These are phyloP conservation scores for Bucorvus abyssinicus DNA, from an alignment of 2,797 vertebrate species.

Conservation along the genomic window DNA sequence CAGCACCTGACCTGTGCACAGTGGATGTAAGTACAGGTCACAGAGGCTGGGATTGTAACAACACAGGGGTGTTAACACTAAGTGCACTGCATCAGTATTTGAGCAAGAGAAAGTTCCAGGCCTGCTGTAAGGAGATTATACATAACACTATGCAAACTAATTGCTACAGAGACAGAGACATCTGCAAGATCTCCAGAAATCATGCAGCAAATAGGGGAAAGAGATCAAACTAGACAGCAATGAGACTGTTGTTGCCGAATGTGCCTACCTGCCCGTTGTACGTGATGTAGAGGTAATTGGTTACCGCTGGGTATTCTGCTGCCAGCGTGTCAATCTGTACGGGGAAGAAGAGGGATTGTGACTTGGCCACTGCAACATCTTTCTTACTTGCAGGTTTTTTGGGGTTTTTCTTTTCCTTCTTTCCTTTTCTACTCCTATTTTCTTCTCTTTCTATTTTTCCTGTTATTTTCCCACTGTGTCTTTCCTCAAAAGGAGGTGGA, in stretches of 20 bases:
- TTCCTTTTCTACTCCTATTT: not conserved
- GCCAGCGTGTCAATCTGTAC: constrained; percentile 93
- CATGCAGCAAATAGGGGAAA: not conserved
- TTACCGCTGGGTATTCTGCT: constrained; percentile 91
- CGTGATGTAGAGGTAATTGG: constrained; percentile 93
- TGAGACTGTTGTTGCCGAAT: not conserved
- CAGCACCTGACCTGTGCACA: not conserved
- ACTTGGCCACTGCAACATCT: not conserved
- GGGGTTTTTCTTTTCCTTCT: not conserved
- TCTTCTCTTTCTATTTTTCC: not conserved
- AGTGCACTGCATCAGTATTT: not conserved
- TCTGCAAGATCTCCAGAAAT: not conserved
- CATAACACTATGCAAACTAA: not conserved
- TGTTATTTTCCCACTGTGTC: not conserved
- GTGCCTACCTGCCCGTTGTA: constrained; percentile 88
- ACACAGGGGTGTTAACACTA: not conserved
- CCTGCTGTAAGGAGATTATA: not conserved
- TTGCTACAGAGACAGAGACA: not conserved
- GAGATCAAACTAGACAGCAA: not conserved
- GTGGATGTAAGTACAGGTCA: not conserved
- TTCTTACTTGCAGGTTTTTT: not conserved
- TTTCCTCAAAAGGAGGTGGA: not conserved
- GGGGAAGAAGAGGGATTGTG: not conserved
- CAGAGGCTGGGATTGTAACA: not conserved
- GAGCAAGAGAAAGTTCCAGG: not conserved